Base-by-base conservation (phyloP, 2,113 vertebrate genomes). In the Megaceryle maxima region DNA sequence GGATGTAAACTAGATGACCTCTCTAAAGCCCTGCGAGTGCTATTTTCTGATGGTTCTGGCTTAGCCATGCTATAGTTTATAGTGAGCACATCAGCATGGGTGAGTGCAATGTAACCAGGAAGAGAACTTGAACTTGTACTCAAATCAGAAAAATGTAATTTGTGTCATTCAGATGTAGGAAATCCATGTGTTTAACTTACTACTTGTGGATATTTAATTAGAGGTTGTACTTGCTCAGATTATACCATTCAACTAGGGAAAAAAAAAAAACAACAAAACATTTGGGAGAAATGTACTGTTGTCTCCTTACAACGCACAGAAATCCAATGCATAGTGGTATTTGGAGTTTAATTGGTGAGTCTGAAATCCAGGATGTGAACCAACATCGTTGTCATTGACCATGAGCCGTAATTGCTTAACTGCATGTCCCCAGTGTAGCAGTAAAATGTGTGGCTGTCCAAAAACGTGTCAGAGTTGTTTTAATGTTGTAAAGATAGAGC, bases 391-490 rank as follows among this genome's bases (percentile, higher is more conserved):
- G 13, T 37, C 4, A 7, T 35, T 77, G 20, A 41, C 33, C 37
- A 39, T 26, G 46, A 55, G 10, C 15, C 67, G 19, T 7, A 17
- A 37, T 81, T 83, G 17, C 44, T 74, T 76, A 53, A 5, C n/a
- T 67, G 7, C 8, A 4, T 46, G 22, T 81, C 16, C 20, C n/a
- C 48, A 31, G 33, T 11, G 18, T 35, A 48, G 31, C 16, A 51
- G 26, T 64, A 21, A 78, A 68, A 82, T 5, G 2, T 25, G 17
- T 37, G 16, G 9, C 18, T 81, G 51, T 78, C 35, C 51, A 55
- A 59, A 66, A 83, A 53, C 0, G 1, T 50, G 7, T 51, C 35
- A 11, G 33, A 63, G 26, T 76, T 0, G 0, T 53, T 39, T 55
- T 88, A 31, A 17, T 83, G 19, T 56, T 88, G 35, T 33, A 14